Evolutionary conservation across 2,888 invertebrate species (phyloP).

Genomic region (Adineta ricciae): DNA sequence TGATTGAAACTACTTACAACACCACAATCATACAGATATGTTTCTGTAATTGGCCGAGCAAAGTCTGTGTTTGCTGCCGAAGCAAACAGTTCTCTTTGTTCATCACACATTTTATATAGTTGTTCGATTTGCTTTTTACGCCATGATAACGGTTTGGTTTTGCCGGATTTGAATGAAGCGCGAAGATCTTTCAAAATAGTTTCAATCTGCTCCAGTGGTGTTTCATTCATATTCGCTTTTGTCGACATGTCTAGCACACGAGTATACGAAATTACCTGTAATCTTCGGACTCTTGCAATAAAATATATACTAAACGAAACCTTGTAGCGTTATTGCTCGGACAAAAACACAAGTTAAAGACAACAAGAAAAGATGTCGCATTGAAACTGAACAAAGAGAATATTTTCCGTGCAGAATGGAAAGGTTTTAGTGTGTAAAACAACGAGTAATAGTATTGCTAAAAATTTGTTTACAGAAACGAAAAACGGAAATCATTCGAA

Average conservation of each 20-base stretch:
- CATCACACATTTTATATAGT: slow-evolving; percentile 66
- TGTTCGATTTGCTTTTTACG: slow-evolving; percentile 69
- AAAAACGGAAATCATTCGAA: neutral
- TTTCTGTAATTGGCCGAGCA: slow-evolving; percentile 52
- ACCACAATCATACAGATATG: neutral
- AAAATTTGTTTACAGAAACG: neutral
- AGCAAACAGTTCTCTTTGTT: slow-evolving; percentile 64
- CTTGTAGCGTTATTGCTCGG: no score
- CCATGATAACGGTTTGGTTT: slow-evolving; percentile 69
- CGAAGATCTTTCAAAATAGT: neutral
- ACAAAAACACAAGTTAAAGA: no score
- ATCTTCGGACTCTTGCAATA: no score
- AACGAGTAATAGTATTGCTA: neutral
- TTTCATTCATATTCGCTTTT: neutral
- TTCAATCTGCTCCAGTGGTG: neutral
- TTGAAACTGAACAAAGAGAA: no score
- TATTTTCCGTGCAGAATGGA: neutral
- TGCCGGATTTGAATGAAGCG: slow-evolving; percentile 64
- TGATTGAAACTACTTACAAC: neutral
- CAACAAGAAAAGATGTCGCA: no score
- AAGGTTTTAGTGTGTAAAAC: neutral
- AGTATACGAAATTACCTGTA: no score
- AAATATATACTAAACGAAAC: no score
- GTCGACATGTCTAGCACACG: no score
- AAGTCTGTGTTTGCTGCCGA: slow-evolving; percentile 70